Evolutionary conservation across 2,113 vertebrate genomes (phyloP).

Genomic region (Shinisaurus crocodilurus): DNA sequence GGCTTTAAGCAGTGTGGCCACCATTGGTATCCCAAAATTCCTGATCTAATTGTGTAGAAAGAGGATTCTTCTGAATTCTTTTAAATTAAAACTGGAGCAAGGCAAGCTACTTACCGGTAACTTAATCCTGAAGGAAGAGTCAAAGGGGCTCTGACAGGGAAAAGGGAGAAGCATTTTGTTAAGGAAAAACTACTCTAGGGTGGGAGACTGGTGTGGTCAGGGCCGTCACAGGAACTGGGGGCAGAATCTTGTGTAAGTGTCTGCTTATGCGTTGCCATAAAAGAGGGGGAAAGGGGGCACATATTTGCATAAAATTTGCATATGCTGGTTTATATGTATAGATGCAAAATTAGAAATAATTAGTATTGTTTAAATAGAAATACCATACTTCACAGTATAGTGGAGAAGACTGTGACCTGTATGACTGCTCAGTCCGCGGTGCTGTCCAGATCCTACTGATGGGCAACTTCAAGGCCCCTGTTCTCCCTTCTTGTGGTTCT

Average conservation of each 20-base stretch:
- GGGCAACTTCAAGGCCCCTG: too few species aligned
- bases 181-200: neutral
- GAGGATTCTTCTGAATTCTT: neutral
- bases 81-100: neutral
- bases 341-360: too few species aligned
- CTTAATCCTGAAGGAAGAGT: neutral
- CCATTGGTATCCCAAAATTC: neutral
- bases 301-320: too few species aligned
- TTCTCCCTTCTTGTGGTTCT: too few species aligned
- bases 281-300: too few species aligned
- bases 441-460: too few species aligned
- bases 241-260: neutral
- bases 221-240: neutral
- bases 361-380: too few species aligned
- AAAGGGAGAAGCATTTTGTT: neutral
- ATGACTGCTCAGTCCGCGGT: too few species aligned
- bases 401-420: too few species aligned
- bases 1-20: neutral
- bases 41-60: neutral
- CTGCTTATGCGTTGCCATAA: too few species aligned
- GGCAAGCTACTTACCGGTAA: neutral
- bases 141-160: neutral
- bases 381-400: too few species aligned
- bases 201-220: neutral
- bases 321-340: too few species aligned